A percentile compares a stretch with the other conserved stretches of the same genome.
phyloP scores from a whole-genome alignment of 2,113 vertebrate species.

The Dasyurus viverrinus region DNA sequence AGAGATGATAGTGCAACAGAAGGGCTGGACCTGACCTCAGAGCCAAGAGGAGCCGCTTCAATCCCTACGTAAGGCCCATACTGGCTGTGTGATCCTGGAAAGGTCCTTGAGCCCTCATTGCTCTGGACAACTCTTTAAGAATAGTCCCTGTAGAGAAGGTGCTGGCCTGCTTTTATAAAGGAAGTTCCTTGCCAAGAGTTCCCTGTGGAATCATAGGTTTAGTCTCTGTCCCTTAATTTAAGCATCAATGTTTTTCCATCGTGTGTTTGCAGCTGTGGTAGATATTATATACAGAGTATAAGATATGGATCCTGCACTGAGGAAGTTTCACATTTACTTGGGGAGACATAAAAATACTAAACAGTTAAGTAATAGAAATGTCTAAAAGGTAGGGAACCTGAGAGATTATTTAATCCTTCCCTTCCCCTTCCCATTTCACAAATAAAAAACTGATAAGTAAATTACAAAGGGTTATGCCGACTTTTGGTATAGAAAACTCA shows the following conservation, averaged over 20 bases:
- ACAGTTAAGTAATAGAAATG: background rate
- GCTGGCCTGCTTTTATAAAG: background rate
- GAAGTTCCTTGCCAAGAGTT: background rate
- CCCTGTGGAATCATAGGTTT: background rate
- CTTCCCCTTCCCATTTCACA: background rate
- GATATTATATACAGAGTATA: background rate
- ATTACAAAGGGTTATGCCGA: background rate
- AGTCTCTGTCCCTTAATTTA: background rate
- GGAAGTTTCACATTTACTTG: background rate
- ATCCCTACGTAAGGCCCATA: background rate
- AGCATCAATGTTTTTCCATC: background rate
- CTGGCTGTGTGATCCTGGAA: background rate
- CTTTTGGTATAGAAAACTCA: background rate
- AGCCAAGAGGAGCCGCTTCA: background rate
- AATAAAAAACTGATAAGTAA: background rate
- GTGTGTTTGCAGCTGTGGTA: background rate
- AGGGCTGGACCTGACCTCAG: background rate
- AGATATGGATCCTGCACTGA: background rate
- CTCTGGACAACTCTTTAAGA: background rate
- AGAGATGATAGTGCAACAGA: fast-evolving
- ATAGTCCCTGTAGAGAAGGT: background rate
- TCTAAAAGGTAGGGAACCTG: background rate
- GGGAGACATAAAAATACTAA: background rate
- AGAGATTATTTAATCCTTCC: background rate
- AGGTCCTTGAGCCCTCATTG: background rate